Evolutionary conservation across 2,797 vertebrate species (phyloP).

Genomic region (Notolabrus celidotus): DNA sequence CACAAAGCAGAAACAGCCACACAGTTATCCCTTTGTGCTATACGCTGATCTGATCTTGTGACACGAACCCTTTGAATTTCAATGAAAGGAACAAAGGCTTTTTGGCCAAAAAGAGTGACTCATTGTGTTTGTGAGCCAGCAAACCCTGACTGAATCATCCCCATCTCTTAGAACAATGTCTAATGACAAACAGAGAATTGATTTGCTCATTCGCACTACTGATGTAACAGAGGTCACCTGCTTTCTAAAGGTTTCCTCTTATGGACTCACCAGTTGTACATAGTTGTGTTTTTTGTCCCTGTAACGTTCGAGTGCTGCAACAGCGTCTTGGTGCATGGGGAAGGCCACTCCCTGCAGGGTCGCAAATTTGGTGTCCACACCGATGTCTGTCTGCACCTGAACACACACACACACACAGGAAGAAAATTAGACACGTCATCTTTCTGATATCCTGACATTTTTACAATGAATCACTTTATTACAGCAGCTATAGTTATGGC

Average conservation of each 20-base stretch:
- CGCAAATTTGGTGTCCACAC: conserved; percentile 95
- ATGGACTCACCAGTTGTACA: conserved; percentile 94
- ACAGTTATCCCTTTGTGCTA: conserved; percentile 71
- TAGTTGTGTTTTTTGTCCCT: conserved; percentile 92
- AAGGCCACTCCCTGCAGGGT: conserved; percentile 97
- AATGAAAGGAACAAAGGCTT: conserved; percentile 71
- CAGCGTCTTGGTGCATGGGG: conserved; percentile 90
- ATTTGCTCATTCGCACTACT: not conserved
- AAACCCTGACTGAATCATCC: conserved; percentile 6
- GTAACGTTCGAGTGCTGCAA: conserved; percentile 90
- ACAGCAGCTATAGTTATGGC: not conserved
- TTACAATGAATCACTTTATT: not conserved
- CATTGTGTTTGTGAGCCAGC: conserved; percentile 58
- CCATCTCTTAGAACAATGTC: not conserved
- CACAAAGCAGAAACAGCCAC: conserved; percentile 33
- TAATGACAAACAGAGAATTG: not conserved
- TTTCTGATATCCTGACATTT: not conserved
- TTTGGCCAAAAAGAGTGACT: conserved; percentile 42
- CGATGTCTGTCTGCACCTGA: conserved; percentile 94
- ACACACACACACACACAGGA: conserved; percentile 52
- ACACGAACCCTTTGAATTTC: conserved; percentile 62
- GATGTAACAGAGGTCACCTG: not conserved
- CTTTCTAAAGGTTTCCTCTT: not conserved
- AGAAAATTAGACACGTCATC: conserved; percentile 1
- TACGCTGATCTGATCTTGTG: conserved; percentile 63